Conservation (phyloP, 2,113 vertebrate species). For the Junco hyemalis region DNA sequence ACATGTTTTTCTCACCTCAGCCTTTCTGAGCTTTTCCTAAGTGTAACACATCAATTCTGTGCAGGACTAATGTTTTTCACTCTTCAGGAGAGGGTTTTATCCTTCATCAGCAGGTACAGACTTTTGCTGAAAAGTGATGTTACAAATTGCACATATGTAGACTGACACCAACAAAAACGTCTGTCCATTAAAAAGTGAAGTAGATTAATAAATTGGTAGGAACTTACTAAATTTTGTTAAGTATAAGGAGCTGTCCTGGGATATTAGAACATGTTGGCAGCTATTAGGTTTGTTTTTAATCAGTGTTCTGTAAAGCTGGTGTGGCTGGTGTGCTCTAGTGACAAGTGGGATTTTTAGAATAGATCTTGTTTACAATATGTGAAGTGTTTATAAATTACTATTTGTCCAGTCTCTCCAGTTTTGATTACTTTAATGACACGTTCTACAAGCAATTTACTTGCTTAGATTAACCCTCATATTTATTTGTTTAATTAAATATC, state of each 20-base stretch:
- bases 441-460: background rate
- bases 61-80: background rate
- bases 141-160: background rate
- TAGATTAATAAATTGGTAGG: background rate
- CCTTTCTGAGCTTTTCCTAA: background rate
- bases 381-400: background rate
- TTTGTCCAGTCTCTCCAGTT: background rate
- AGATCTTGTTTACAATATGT: background rate
- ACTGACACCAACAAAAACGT: background rate
- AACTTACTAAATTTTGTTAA: background rate
- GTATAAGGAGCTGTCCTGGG: background rate
- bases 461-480: background rate
- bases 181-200: background rate
- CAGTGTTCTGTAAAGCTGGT: background rate
- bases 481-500: background rate
- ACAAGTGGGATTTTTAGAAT: accelerated
- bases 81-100: background rate
- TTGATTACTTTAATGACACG: background rate
- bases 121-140: background rate
- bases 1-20: background rate
- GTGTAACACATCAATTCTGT: background rate
- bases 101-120: background rate
- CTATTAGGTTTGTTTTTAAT: background rate
- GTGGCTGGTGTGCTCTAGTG: background rate
- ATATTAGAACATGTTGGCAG: background rate